Conservation (phyloP, 2,888 invertebrate genomes). For the Branchinecta sandiegonensis region DNA sequence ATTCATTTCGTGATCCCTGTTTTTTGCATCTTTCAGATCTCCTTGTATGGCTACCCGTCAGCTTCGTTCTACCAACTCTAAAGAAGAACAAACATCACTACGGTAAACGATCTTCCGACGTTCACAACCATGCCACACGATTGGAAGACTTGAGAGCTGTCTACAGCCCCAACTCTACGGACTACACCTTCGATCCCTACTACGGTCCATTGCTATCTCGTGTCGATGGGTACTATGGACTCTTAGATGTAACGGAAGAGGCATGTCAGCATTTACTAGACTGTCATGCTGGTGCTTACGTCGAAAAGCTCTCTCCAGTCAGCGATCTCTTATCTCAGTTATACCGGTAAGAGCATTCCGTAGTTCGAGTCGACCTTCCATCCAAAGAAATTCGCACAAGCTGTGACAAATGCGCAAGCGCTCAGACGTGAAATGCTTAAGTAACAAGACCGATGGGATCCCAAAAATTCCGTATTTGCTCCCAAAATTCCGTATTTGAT, state of each 20-base stretch:
- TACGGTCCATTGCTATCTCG: constrained; percentile 23
- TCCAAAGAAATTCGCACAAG: no score
- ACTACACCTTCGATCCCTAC: constrained; percentile 21
- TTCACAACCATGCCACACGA: neutral
- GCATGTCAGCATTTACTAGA: constrained; percentile 18
- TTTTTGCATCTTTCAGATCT: constrained; percentile 13
- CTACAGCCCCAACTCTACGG: constrained; percentile 18
- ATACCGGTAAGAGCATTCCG: constrained; percentile 4
- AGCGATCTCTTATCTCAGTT: neutral
- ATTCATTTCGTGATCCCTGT: no score
- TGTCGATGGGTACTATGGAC: constrained; percentile 20
- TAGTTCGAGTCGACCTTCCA: no score
- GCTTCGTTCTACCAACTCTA: constrained; percentile 22
- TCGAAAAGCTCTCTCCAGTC: neutral
- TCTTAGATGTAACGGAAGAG: constrained; percentile 16
- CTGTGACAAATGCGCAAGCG: no score
- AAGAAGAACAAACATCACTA: neutral
- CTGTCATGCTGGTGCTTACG: constrained; percentile 18
- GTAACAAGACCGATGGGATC: no score
- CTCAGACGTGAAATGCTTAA: no score
- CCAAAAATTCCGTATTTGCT: no score
- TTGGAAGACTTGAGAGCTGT: neutral
- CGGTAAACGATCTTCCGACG: neutral
- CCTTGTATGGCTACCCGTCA: constrained; percentile 23
- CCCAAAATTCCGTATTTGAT: no score